These are phyloP conservation scores for Pachypsylla venusta DNA, from an alignment of 1,140 invertebrate genomes.

Conservation along the genomic window DNA sequence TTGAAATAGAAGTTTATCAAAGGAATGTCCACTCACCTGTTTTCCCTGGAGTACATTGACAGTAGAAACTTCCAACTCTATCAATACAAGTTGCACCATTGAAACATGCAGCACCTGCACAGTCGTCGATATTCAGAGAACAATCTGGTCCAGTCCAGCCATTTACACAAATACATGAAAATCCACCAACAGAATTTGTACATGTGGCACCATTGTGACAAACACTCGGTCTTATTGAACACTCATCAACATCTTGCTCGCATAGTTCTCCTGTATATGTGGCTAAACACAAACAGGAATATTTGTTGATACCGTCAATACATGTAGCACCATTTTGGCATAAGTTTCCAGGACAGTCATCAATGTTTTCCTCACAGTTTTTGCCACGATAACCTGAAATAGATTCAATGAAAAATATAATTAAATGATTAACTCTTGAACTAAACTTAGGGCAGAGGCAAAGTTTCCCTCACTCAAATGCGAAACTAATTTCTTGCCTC, in stretches of 20 bases:
- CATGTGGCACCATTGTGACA: conserved; percentile 92
- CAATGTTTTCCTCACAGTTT: conserved; percentile 78
- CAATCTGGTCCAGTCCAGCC: conserved; percentile 86
- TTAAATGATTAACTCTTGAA: no score
- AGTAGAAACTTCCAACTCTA: conserved; percentile 84
- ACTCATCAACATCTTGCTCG: conserved; percentile 62
- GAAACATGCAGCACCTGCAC: conserved; percentile 80
- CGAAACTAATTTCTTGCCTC: no score
- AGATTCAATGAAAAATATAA: no score
- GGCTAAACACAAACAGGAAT: conserved; percentile 73
- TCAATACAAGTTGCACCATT: conserved; percentile 95
- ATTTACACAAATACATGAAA: conserved; percentile 91
- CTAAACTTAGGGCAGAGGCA: no score
- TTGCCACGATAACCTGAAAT: conserved; percentile 67
- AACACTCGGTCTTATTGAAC: conserved; percentile 58
- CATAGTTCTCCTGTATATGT: conserved; percentile 75
- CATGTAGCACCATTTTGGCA: conserved; percentile 86
- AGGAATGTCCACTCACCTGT: conserved; percentile 49
- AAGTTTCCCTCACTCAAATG: no score
- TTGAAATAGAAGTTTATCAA: neutral
- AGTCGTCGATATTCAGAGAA: conserved; percentile 86
- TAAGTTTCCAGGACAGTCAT: conserved; percentile 75
- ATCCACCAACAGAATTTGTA: conserved; percentile 76
- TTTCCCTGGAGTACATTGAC: conserved; percentile 87
- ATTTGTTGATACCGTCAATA: conserved; percentile 70